phyloP scores from a whole-genome alignment of 2,797 vertebrate species.

The Synaphobranchus kaupii region DNA sequence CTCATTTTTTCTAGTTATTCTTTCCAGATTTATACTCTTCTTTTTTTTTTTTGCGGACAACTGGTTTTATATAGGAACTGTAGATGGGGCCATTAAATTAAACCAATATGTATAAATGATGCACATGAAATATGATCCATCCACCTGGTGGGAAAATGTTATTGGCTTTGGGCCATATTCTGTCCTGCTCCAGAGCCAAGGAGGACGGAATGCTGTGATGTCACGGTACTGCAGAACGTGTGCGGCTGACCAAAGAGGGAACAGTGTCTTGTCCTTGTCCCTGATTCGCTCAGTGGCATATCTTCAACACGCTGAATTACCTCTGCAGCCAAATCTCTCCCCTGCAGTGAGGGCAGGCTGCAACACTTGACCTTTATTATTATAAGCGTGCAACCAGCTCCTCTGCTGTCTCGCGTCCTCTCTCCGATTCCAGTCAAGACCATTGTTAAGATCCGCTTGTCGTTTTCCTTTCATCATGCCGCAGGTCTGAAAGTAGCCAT shows the following conservation, averaged over 20 bases:
- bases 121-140: background rate
- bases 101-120: background rate
- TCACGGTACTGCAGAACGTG: background rate
- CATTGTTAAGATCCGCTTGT: background rate
- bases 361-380: constrained; percentile 43
- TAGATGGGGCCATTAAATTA: background rate
- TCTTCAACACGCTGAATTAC: constrained; percentile 36
- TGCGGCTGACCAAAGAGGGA: constrained; percentile 34
- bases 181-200: background rate
- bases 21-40: background rate
- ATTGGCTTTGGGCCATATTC: background rate
- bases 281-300: constrained; percentile 51
- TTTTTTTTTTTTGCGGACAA: background rate
- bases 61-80: background rate
- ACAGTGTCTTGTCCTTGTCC: constrained; percentile 42
- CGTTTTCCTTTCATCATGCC: too few species aligned
- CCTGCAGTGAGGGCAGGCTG: too few species aligned
- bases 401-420: constrained; percentile 42
- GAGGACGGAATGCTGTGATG: background rate
- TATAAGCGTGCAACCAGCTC: constrained; percentile 55
- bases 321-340: constrained; percentile 44
- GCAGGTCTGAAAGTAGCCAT: too few species aligned
- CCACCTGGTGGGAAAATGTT: background rate
- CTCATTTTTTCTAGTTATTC: too few species aligned
- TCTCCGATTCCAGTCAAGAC: constrained; percentile 27